Percentiles rank a stretch among this genome's conserved stretches.
These are phyloP conservation scores for Aplidium turbinatum DNA, from an alignment of 23 tunicate species.

Conservation along the genomic window DNA sequence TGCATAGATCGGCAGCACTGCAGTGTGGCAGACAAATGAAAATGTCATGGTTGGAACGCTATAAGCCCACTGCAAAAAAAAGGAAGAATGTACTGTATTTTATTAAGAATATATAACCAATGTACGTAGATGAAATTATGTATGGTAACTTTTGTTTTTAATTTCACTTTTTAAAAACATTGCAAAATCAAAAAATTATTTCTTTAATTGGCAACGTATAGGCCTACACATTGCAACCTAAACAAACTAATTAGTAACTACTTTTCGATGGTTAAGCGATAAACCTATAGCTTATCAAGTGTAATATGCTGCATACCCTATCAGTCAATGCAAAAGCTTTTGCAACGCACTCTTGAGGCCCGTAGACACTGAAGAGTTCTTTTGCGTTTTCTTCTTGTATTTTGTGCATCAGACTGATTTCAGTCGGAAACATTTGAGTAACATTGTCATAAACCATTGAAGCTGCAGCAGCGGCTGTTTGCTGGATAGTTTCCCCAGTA, in stretches of 20 bases:
- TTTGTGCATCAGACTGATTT: slow-evolving; percentile 5
- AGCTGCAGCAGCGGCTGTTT: slow-evolving; percentile 33
- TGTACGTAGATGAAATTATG: no score
- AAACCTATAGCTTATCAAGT: no score
- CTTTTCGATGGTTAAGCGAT: no score
- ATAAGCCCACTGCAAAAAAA: slow-evolving; percentile 89
- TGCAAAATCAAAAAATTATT: no score
- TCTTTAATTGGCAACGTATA: no score
- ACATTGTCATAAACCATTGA: slow-evolving; percentile 17
- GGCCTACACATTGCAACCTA: no score
- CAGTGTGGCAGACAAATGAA: slow-evolving; percentile 98
- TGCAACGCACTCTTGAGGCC: slow-evolving; percentile 78
- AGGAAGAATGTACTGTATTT: background rate
- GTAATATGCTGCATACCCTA: no score
- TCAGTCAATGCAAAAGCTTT: slow-evolving; percentile 56
- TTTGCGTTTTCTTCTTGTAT: slow-evolving; percentile 31
- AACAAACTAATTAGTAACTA: no score
- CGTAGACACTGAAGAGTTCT: slow-evolving; percentile 55
- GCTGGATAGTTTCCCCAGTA: slow-evolving; percentile 3
- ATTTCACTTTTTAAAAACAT: no score
- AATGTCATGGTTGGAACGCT: slow-evolving; percentile 99
- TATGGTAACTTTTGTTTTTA: no score
- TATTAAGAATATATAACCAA: no score
- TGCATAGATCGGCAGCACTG: slow-evolving; percentile 97
- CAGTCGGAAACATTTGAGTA: background rate